Base-by-base conservation (phyloP, 2,888 invertebrate species). In the Diaperis boleti region DNA sequence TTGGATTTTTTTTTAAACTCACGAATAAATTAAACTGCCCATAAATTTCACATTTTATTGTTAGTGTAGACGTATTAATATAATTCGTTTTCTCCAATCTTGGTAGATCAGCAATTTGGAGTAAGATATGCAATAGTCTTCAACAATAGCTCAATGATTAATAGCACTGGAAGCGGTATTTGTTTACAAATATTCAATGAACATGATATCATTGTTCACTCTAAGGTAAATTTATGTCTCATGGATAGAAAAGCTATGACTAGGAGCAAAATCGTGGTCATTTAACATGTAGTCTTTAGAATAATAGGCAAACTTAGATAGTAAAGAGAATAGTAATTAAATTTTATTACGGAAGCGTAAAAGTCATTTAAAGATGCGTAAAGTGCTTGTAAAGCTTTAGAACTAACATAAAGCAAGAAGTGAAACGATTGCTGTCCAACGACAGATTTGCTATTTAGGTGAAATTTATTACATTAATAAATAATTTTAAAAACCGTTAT, bases 1-100 rank as follows among this genome's bases (percentile, higher is more conserved):
- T 42, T 54, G 54, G 26, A 54, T 29, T 54, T 54, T n/a, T n/a
- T 54, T 54, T 54, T 29, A 41, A 41, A 54, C 41, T 11, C 29
- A 37, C 29, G 42, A 54, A 54, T 54, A 54, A 54, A 54, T 54
- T 54, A 54, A 26, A 26, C 11, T 18, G n/a, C n/a, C 49, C 29
- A 49, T 49, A 49, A 49, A 49, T 35, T 49, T n/a, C 35, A 49
- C 20, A 20, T 35, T 49, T 49, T 49, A 49, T 49, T 49, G 20
- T 49, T 6, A 11, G 6, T 35, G 35, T 15, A 17, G 10, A 17
- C 35, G 35, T 20, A 17, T 35, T 50, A 10, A 13, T 35, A 20
- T 50, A 31, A 17, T 49, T 31, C 35, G 14, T 50, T 47, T 47
- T 6, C 18, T 41, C 10, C 11, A 2, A 1, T 18, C 10, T 17